phyloP scores from a whole-genome alignment of 1,140 invertebrate genomes.

The Zophobas morio region DNA sequence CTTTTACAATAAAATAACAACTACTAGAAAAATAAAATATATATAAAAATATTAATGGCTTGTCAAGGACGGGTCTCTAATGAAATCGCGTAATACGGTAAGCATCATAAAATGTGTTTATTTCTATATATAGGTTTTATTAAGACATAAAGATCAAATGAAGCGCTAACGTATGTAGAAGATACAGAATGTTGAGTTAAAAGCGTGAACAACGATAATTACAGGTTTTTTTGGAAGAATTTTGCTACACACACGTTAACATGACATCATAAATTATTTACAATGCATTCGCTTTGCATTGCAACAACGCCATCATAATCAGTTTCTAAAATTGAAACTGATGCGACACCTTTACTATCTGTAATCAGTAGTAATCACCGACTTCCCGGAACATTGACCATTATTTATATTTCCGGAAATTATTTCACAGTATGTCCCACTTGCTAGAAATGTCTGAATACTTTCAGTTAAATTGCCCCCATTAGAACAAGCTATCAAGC shows the following conservation, averaged over 20 bases:
- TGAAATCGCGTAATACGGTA: not conserved
- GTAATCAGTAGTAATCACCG: conserved; percentile 79
- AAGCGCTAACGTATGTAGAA: no score
- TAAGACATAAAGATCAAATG: no score
- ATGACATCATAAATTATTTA: not conserved
- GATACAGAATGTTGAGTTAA: no score
- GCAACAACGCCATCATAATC: conserved; percentile 84
- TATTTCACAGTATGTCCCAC: conserved; percentile 89
- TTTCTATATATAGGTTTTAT: not conserved
- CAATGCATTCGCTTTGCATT: conserved; percentile 73
- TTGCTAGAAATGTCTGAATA: conserved; percentile 79
- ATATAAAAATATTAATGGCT: not conserved
- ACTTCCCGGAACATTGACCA: conserved; percentile 80
- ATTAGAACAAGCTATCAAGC: conserved; percentile 82
- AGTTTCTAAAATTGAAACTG: conserved; percentile 73
- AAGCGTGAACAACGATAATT: not conserved
- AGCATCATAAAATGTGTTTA: not conserved
- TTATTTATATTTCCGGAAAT: conserved; percentile 80
- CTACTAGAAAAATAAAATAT: not conserved
- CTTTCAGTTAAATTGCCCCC: conserved; percentile 73
- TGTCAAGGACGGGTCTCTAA: not conserved
- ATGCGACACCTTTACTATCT: conserved; percentile 74
- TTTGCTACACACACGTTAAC: not conserved
- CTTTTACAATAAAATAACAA: not conserved
- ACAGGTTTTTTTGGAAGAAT: not conserved